Conservation (phyloP, 2,888 invertebrate genomes). For the Drosophila infuscata region DNA sequence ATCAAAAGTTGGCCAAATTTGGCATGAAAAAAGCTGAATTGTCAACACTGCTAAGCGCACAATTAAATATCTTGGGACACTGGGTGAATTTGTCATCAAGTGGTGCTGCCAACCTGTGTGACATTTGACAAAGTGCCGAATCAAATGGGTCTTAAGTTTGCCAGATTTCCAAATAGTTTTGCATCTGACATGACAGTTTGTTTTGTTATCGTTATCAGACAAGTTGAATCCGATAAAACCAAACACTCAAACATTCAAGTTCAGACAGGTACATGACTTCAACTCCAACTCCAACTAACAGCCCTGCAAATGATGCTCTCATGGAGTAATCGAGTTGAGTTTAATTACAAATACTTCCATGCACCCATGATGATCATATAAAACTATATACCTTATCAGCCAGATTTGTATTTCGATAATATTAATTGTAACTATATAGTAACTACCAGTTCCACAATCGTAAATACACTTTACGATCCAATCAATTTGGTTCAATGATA, state of each 20-base stretch:
- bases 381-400: neutral
- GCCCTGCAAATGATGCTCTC: slow-evolving; percentile 5
- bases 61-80: slow-evolving; percentile 43
- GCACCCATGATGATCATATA: too few species aligned
- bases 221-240: slow-evolving; percentile 42
- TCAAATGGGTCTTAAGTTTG: slow-evolving; percentile 17
- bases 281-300: slow-evolving; percentile 4
- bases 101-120: slow-evolving; percentile 32
- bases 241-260: slow-evolving; percentile 34
- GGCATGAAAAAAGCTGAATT: neutral
- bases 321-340: slow-evolving; percentile 6
- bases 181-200: slow-evolving; percentile 45
- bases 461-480: neutral
- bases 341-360: neutral
- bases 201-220: slow-evolving; percentile 57
- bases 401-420: neutral
- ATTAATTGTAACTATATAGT: neutral
- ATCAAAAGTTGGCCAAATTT: neutral
- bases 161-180: slow-evolving; percentile 26
- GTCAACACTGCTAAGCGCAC: slow-evolving; percentile 5
- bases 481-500: slow-evolving; percentile 8
- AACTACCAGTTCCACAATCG: slow-evolving; percentile 1
- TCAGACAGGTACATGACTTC: slow-evolving; percentile 17
- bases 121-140: slow-evolving; percentile 43
- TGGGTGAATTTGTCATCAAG: slow-evolving; percentile 48